Conservation (phyloP, 2,113 vertebrate species). For the Saccopteryx bilineata region DNA sequence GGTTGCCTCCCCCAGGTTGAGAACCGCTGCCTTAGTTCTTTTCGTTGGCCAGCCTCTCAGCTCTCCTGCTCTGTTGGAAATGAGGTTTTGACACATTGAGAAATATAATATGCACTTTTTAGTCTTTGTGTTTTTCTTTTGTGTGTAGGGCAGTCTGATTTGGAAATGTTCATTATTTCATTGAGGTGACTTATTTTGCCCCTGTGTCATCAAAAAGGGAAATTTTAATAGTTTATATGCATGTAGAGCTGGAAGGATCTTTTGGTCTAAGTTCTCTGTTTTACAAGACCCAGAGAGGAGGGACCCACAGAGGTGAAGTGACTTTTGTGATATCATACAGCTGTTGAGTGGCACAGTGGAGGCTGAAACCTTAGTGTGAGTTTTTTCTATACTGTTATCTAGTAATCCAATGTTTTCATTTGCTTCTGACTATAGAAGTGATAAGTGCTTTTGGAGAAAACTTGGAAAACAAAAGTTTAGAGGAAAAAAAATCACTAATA, state of each 20-base stretch:
- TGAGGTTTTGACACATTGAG: background rate
- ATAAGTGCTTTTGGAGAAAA: slow-evolving; percentile 43
- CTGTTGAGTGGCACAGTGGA: background rate
- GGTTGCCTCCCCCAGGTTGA: no score
- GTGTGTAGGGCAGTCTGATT: background rate
- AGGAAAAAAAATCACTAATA: background rate
- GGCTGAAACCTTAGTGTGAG: background rate
- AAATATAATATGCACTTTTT: background rate
- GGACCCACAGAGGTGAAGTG: background rate
- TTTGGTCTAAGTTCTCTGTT: background rate
- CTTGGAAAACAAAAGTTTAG: background rate
- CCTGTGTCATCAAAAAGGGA: background rate
- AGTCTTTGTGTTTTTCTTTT: background rate
- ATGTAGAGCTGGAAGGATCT: background rate
- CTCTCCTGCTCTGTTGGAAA: background rate
- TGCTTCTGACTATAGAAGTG: slow-evolving; percentile 17
- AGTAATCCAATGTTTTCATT: background rate
- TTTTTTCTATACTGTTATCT: background rate
- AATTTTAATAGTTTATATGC: background rate
- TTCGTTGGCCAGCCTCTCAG: background rate
- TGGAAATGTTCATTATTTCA: slow-evolving; percentile 3
- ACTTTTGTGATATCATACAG: background rate
- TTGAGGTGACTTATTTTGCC: background rate
- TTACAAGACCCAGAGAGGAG: background rate
- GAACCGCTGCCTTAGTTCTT: background rate